Percentiles rank a stretch among this genome's conserved stretches.
Conservation (phyloP, 2,888 invertebrate genomes). For the Spilarctia lutea region DNA sequence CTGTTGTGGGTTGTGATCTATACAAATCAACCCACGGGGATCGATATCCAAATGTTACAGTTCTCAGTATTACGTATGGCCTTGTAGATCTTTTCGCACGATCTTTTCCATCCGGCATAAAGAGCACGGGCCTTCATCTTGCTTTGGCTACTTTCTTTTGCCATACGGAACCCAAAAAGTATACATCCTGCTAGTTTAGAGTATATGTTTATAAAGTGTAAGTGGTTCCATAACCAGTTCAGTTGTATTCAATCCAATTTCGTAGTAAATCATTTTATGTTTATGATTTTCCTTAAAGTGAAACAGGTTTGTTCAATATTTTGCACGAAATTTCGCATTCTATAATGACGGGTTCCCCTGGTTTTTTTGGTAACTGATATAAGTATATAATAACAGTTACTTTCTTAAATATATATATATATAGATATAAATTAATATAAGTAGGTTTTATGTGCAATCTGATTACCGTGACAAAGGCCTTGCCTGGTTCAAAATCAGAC, state of each 20-base stretch:
- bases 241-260: neutral
- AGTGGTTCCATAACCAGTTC: neutral
- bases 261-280: neutral
- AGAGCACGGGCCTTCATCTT: too few relatives aligned
- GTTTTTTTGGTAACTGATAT: neutral
- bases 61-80: too few relatives aligned
- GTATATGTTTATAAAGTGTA: neutral
- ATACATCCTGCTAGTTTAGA: neutral
- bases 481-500: neutral
- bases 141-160: too few relatives aligned
- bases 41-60: neutral
- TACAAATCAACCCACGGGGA: neutral
- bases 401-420: neutral
- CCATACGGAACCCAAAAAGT: neutral
- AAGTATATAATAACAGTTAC: neutral
- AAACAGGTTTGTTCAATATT: slow-evolving; percentile 7
- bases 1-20: too few relatives aligned
- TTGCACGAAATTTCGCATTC: neutral
- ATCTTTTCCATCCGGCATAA: too few relatives aligned
- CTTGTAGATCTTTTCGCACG: too few relatives aligned
- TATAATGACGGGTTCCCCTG: slow-evolving; percentile 17
- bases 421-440: too few relatives aligned
- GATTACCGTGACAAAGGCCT: too few relatives aligned
- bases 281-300: slow-evolving; percentile 14
- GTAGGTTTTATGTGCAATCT: neutral